Conservation (phyloP, 2,113 vertebrate genomes). For the Crypturellus undulatus region DNA sequence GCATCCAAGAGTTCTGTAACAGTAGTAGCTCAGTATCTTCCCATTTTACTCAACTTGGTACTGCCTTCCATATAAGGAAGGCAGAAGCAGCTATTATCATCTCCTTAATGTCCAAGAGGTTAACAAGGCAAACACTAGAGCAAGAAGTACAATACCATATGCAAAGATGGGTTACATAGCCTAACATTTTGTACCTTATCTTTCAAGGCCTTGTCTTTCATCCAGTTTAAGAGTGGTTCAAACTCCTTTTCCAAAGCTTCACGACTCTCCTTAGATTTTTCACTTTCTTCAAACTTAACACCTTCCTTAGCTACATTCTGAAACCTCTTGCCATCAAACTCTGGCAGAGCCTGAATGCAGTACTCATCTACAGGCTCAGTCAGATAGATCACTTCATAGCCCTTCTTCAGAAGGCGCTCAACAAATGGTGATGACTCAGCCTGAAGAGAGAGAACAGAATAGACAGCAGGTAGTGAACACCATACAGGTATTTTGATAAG, state of each 20-base stretch:
- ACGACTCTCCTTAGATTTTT: slow-evolving; percentile 91
- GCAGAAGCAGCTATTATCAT: not conserved
- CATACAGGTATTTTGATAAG: not conserved
- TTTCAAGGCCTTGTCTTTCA: slow-evolving; percentile 95
- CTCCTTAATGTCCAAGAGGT: not conserved
- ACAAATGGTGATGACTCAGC: slow-evolving; percentile 97
- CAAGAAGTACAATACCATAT: not conserved
- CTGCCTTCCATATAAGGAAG: not conserved
- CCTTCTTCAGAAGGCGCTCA: slow-evolving; percentile 94
- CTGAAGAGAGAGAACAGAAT: slow-evolving; percentile 64
- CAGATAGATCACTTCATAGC: slow-evolving; percentile 97
- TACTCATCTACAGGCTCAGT: slow-evolving; percentile 98
- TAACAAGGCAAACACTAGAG: not conserved
- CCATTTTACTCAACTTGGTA: not conserved
- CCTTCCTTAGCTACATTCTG: slow-evolving; percentile 99
- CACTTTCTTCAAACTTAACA: slow-evolving; percentile 95
- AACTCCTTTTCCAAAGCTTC: slow-evolving; percentile 93
- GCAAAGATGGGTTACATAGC: not conserved
- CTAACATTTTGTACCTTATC: slow-evolving; percentile 84
- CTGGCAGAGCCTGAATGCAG: slow-evolving; percentile 96
- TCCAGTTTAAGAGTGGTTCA: slow-evolving; percentile 94
- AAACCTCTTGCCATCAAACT: slow-evolving; percentile 97
- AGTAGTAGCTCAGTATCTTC: not conserved
- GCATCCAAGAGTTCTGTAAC: not conserved
- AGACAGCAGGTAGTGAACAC: not conserved